Evolutionary conservation across 2,113 vertebrate genomes (phyloP).

Genomic region (Excalfactoria chinensis): DNA sequence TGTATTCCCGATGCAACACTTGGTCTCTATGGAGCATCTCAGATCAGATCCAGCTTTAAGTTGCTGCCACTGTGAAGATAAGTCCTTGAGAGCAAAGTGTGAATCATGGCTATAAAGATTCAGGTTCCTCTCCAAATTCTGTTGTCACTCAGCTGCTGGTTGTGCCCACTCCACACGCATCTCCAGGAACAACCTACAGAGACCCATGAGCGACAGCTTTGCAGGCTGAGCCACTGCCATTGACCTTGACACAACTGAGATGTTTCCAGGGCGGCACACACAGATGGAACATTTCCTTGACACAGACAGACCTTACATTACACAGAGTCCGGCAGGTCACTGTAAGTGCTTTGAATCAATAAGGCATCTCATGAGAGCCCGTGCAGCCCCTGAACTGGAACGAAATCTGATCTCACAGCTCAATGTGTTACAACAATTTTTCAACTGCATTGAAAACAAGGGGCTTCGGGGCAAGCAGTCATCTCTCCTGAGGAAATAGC

Average conservation of each 20-base stretch:
- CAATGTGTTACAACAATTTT: slow-evolving; percentile 66
- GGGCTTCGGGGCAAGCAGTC: neutral
- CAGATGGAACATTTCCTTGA: slow-evolving; percentile 63
- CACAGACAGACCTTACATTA: slow-evolving; percentile 21
- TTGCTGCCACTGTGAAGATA: neutral
- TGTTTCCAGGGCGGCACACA: rapidly evolving
- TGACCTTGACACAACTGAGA: neutral
- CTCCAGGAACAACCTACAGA: rapidly evolving
- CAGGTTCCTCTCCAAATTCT: neutral
- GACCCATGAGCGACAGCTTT: neutral
- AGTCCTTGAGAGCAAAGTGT: neutral
- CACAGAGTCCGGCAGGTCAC: slow-evolving; percentile 53
- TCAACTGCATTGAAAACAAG: slow-evolving; percentile 58
- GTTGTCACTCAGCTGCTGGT: neutral
- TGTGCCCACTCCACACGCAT: neutral
- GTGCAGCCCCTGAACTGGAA: neutral
- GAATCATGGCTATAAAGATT: neutral
- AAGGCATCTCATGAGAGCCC: slow-evolving; percentile 40
- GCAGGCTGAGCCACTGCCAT: neutral
- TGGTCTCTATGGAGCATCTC: neutral
- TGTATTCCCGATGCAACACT: neutral
- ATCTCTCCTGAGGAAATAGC: slow-evolving; percentile 35
- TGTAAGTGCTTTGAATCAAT: slow-evolving; percentile 68
- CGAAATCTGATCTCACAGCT: slow-evolving; percentile 47
- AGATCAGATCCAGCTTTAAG: neutral